Evolutionary conservation across 2,888 invertebrate species (phyloP), one percentile per base, ranked within the genome.

Genomic region (Athrips mouffetella): DNA sequence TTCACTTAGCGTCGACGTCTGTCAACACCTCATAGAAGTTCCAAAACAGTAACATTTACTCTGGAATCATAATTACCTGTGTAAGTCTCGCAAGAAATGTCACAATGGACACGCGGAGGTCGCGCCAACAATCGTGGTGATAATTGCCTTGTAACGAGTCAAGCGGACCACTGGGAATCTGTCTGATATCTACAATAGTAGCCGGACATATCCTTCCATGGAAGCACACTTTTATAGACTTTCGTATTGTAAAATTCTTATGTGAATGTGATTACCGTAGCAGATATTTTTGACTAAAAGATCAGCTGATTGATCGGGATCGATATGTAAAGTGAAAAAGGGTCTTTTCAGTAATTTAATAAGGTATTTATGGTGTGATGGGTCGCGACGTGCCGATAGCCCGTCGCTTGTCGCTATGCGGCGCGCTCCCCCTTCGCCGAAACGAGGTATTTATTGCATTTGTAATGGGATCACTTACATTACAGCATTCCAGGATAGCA

Each of bases 61-160:
- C 29, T n/a, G 2, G n/a, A 27, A 42, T 29, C 42, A 29, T 44
- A 44, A 44, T 44, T 44, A 44, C 31, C 31, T 21, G 44, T 21
- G 44, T 44, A 44, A 44, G 31, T 25, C 23, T 33, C 18, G 27
- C 25, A 46, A 53, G 55, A 55, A 54, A 58, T 53, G 45, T 56
- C 49, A 55, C 51, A 51, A 52, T 50, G 57, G 53, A 47, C 58
- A 64, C 60, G 64, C 62, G 66, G 67, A 72, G 76, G 72, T 72
- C 76, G 72, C 66, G 67, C 68, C 69, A 70, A 63, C 69, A 62
- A 67, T 73, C 67, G 70, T 73, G 62, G 67, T 73, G 75, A 70
- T 79, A 80, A 77, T 80, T 77, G 74, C 68, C 63, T 65, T 61
- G 64, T 71, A 72, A 67, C 70, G 70, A 70, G n/a, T n/a, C n/a